These are phyloP conservation scores for Urechis unicinctus DNA, from an alignment of 2,888 invertebrate species.

Conservation along the genomic window DNA sequence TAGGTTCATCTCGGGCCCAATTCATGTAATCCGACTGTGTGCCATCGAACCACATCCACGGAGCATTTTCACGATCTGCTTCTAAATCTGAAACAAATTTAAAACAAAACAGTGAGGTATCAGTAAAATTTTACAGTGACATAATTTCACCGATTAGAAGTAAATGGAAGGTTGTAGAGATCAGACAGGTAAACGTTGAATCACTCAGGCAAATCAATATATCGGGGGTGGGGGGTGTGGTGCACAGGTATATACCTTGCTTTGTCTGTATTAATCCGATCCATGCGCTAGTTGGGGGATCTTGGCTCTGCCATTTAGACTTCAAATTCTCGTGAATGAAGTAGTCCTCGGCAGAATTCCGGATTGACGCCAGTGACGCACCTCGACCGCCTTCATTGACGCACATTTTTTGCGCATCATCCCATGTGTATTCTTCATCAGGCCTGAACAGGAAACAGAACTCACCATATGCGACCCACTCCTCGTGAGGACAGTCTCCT, in stretches of 20 bases:
- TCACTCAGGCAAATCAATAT: too few species aligned
- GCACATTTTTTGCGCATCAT: not conserved
- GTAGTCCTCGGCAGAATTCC: not conserved
- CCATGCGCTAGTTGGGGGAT: too few species aligned
- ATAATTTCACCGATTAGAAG: too few species aligned
- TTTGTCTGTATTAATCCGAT: too few species aligned
- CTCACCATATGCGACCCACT: not conserved
- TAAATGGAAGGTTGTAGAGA: too few species aligned
- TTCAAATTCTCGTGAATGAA: not conserved
- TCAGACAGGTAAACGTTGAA: too few species aligned
- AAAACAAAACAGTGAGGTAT: too few species aligned
- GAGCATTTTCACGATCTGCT: too few species aligned
- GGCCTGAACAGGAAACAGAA: conserved; percentile 2
- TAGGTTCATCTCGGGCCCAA: conserved; percentile 7
- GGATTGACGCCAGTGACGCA: not conserved
- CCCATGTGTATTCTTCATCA: not conserved
- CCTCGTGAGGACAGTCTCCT: not conserved
- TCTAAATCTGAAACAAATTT: too few species aligned
- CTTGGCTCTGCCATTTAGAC: not conserved
- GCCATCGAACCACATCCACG: conserved; percentile 6
- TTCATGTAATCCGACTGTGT: not conserved
- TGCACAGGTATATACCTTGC: too few species aligned
- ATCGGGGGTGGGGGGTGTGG: too few species aligned
- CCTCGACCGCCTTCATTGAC: not conserved
- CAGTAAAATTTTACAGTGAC: too few species aligned